These are phyloP conservation scores for Acanthurus tractus DNA, from an alignment of 2,797 vertebrate genomes.

Conservation along the genomic window DNA sequence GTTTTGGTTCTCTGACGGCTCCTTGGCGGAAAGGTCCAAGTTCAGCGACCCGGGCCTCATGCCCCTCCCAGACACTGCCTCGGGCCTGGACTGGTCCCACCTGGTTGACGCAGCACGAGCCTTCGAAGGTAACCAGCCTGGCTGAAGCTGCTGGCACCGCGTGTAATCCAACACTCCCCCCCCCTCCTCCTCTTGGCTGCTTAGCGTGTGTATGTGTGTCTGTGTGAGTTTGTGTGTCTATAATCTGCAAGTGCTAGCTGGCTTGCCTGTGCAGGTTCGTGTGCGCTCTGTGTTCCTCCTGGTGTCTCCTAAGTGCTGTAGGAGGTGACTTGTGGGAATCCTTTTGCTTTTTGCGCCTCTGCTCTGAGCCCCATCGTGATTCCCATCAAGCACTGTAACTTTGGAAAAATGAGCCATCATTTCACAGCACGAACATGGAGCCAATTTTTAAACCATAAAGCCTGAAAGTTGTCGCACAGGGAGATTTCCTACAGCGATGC, in stretches of 20 bases:
- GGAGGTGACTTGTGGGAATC: conserved; percentile 61
- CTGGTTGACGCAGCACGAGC: conserved; percentile 96
- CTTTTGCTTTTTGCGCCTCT: conserved; percentile 63
- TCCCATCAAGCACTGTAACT: conserved; percentile 46
- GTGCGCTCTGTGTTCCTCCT: conserved; percentile 55
- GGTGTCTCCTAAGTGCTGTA: conserved; percentile 54
- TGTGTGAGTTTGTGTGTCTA: conserved; percentile 21
- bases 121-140: conserved; percentile 94
- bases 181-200: conserved; percentile 47
- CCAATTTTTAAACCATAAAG: conserved; percentile 68
- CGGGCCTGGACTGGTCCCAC: conserved; percentile 96
- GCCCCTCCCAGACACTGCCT: conserved; percentile 95
- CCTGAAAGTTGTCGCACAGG: conserved; percentile 60
- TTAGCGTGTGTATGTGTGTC: conserved; percentile 41
- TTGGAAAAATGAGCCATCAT: conserved; percentile 55
- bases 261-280: conserved; percentile 73
- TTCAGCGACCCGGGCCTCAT: conserved; percentile 95
- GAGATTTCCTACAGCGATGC: conserved; percentile 47
- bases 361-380: conserved; percentile 51
- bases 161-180: conserved; percentile 45
- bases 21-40: conserved; percentile 95
- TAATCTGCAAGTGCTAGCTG: conserved; percentile 60
- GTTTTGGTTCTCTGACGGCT: conserved; percentile 98
- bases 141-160: conserved; percentile 76
- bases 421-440: conserved; percentile 57